Evolutionary conservation across 2,888 invertebrate genomes (phyloP), one percentile per base, ranked within the genome.

Genomic region (Ditula angustiorana): DNA sequence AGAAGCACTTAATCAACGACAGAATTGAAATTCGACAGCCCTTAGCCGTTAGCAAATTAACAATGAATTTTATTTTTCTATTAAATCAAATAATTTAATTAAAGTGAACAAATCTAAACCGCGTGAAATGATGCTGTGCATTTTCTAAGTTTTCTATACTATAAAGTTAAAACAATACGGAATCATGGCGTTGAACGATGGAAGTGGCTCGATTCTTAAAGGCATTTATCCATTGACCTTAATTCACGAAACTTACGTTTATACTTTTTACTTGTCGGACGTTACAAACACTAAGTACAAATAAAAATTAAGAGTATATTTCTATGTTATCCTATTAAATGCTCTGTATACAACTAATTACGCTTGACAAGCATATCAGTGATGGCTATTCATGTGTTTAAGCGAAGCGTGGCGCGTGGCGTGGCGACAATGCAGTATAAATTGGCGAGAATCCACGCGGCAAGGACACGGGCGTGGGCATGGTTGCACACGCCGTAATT

Each of bases 381-480:
- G 21, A 23, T n/a, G 57, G 47, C 23, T 11, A 47, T 47, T 33
- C 23, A 26, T 11, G 24, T 30, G 19, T 19, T 21, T 2, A 16
- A 26, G 24, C 35, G 16, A 11, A 33, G 44, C 47, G 33, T 57
- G 16, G n/a, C 50, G 26, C 49, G 41, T 2, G 41, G 55, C 49
- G 50, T 23, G 53, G 53, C 53, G 76, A 82, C 81, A 81, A 82
- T 81, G 79, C 80, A 76, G 75, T 74, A 77, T 85, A 86, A 86
- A 87, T 87, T 86, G 47, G 58, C 35, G 78, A 79, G 79, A 79
- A 85, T 78, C 82, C 86, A 82, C 78, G 83, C 82, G 73, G 69
- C 71, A 71, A 67, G 74, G 73, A 74, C 70, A 73, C 71, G 67
- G 67, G 69, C 69, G 72, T 71, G 74, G 37, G 33, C 55, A 11